phyloP scores from a whole-genome alignment of 2,113 vertebrate genomes.

The Phrynosoma blainvillii region DNA sequence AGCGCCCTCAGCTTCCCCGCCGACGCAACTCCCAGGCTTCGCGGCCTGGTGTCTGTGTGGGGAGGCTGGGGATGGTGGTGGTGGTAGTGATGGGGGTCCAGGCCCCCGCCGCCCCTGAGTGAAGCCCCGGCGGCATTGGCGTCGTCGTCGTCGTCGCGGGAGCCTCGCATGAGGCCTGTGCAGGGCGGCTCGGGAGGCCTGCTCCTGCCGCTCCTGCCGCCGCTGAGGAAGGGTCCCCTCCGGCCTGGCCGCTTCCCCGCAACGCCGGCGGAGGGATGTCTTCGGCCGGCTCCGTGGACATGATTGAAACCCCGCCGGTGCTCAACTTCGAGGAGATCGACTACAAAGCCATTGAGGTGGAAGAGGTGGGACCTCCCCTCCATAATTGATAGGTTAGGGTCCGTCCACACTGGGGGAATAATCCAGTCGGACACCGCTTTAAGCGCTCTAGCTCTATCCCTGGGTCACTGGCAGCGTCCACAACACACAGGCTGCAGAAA shows the following conservation, averaged over 20 bases:
- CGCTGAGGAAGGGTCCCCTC: conserved; percentile 17
- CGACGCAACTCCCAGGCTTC: conserved; percentile 25
- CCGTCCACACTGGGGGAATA: too few relatives aligned
- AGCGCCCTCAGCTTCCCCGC: background rate
- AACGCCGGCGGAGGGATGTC: conserved; percentile 75
- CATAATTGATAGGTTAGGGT: too few relatives aligned
- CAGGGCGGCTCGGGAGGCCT: conserved; percentile 23
- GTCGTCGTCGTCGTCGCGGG: background rate
- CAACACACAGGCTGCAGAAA: too few relatives aligned
- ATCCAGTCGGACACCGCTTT: too few relatives aligned
- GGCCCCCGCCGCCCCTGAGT: conserved; percentile 38
- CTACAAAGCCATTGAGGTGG: conserved; percentile 94
- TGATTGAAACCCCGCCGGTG: conserved; percentile 92
- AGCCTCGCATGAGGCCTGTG: conserved; percentile 53
- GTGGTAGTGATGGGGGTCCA: background rate
- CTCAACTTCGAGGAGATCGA: conserved; percentile 98
- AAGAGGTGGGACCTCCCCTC: conserved; percentile 84
- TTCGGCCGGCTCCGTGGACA: conserved; percentile 83
- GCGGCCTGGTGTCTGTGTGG: conserved; percentile 31
- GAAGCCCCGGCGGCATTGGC: background rate
- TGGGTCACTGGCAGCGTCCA: too few relatives aligned
- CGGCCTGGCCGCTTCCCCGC: conserved; percentile 7
- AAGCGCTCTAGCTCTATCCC: too few relatives aligned
- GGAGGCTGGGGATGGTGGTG: background rate
- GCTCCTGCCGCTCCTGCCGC: conserved; percentile 29